phyloP scores from a whole-genome alignment of 2,113 vertebrate species.

The Arothron firmamentum region DNA sequence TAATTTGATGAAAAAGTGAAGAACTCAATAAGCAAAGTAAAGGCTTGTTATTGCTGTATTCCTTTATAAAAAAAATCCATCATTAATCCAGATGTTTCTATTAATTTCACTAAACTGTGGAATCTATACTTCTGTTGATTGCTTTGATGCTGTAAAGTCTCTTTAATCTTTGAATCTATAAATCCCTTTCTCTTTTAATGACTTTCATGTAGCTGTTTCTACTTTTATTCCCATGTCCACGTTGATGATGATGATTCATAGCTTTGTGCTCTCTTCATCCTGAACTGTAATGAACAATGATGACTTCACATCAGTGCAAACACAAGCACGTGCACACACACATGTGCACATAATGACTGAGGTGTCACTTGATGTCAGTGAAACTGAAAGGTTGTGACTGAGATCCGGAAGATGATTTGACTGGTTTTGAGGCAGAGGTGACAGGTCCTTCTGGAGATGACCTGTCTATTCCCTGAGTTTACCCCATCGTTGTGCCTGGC shows the following conservation, averaged over 20 bases:
- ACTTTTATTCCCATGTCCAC: too few relatives aligned
- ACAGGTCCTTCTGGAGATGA: constrained; percentile 70
- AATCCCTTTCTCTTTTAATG: too few relatives aligned
- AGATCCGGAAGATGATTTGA: constrained; percentile 58
- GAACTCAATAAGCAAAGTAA: neutral
- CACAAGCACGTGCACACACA: neutral
- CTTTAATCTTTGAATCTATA: too few relatives aligned
- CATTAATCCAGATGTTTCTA: too few relatives aligned
- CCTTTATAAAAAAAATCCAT: too few relatives aligned
- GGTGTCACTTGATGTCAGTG: constrained; percentile 54
- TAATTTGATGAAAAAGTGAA: neutral
- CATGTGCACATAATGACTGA: constrained; percentile 32
- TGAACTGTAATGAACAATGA: neutral
- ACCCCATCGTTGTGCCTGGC: constrained; percentile 61
- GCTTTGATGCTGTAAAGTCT: too few relatives aligned
- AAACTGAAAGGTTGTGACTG: constrained; percentile 46
- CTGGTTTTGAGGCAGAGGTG: constrained; percentile 61
- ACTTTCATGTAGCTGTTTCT: too few relatives aligned
- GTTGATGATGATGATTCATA: too few relatives aligned
- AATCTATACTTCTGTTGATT: too few relatives aligned
- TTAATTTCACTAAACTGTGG: too few relatives aligned
- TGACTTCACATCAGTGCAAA: neutral
- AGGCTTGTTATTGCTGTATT: too few relatives aligned
- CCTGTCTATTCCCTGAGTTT: constrained; percentile 67
- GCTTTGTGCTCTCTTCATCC: too few relatives aligned